Conservation (phyloP, 2,797 vertebrate species). For the Sus cebifrons region DNA sequence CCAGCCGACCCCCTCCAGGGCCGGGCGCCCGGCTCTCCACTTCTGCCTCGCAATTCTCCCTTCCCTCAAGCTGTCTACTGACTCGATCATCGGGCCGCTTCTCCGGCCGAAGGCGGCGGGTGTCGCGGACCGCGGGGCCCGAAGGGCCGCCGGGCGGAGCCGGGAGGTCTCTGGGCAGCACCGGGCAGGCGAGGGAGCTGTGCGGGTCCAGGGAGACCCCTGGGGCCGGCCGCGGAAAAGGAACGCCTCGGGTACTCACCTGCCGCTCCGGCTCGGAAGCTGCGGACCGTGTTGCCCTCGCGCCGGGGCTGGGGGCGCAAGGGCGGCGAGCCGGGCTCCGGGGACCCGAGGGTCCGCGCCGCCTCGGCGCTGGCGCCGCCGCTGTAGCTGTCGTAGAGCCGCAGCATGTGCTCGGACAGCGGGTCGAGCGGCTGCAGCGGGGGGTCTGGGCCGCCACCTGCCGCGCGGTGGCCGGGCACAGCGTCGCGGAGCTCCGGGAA, state of each 20-base stretch:
- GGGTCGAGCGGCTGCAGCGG: conserved; percentile 89
- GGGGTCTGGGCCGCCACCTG: conserved; percentile 22
- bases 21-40: background rate
- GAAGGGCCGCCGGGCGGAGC: background rate
- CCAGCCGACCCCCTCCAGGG: background rate
- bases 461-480: background rate
- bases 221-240: fast-evolving
- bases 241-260: conserved; percentile 84
- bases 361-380: conserved; percentile 82
- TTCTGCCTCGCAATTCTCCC: background rate
- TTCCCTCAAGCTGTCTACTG: no score
- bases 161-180: background rate
- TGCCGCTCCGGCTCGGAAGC: conserved; percentile 89
- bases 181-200: background rate
- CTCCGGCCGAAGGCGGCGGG: background rate
- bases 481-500: conserved; percentile 66
- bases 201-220: no score
- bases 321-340: background rate
- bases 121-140: background rate
- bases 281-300: conserved; percentile 96
- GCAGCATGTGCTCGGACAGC: conserved; percentile 96
- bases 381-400: conserved; percentile 95
- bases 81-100: background rate
- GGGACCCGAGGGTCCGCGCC: background rate
- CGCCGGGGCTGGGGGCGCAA: conserved; percentile 83